These are phyloP conservation scores for Pantala flavescens DNA, from an alignment of 1,140 invertebrate genomes.

Conservation along the genomic window DNA sequence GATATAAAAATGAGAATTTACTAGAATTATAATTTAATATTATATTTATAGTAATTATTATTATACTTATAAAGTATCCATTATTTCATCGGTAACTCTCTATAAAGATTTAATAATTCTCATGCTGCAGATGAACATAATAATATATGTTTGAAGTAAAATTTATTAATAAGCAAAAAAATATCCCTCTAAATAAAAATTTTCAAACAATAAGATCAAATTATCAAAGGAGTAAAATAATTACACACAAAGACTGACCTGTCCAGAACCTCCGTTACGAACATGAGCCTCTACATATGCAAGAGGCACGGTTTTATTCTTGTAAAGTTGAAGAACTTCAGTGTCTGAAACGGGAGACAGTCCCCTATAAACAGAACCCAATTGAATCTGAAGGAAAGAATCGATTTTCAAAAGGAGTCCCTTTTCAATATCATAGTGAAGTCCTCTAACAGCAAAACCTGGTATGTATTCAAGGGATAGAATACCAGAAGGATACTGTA, in stretches of 20 bases:
- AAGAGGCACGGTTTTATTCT: slow-evolving; percentile 72
- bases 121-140: too few relatives aligned
- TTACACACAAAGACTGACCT: background rate
- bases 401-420: slow-evolving; percentile 91
- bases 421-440: slow-evolving; percentile 94
- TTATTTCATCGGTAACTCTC: too few relatives aligned
- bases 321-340: slow-evolving; percentile 78
- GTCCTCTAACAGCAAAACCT: slow-evolving; percentile 81
- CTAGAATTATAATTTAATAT: too few relatives aligned
- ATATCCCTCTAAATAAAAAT: too few relatives aligned
- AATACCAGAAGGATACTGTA: slow-evolving; percentile 85
- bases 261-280: slow-evolving; percentile 24
- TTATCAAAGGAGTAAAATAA: too few relatives aligned
- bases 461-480: slow-evolving; percentile 71
- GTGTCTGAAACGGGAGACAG: slow-evolving; percentile 67
- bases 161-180: too few relatives aligned
- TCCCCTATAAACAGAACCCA: slow-evolving; percentile 88
- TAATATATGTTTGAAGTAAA: too few relatives aligned
- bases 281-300: slow-evolving; percentile 63
- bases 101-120: too few relatives aligned
- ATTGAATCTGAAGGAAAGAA: slow-evolving; percentile 91
- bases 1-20: too few relatives aligned
- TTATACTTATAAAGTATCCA: too few relatives aligned
- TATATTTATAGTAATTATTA: too few relatives aligned
- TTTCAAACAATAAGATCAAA: too few relatives aligned